Conservation (phyloP, 2,797 vertebrate species). For the Argentina silus region DNA sequence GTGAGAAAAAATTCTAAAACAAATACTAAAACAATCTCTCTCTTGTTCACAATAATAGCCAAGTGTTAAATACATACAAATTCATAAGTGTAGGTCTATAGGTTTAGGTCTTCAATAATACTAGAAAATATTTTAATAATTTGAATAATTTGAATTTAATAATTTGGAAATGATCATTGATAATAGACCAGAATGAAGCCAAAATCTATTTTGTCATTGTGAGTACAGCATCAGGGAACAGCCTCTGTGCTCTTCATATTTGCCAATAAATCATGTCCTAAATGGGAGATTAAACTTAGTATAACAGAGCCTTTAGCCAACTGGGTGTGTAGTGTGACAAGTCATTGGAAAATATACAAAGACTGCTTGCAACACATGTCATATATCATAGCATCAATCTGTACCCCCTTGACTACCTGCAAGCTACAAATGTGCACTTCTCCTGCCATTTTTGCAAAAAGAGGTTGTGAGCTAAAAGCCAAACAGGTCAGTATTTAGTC, state of each 20-base stretch:
- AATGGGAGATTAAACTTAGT: constrained; percentile 74
- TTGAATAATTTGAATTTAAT: background rate
- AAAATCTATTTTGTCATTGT: background rate
- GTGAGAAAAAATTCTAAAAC: background rate
- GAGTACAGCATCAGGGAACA: constrained; percentile 29
- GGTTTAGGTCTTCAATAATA: too few species aligned
- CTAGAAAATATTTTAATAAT: background rate
- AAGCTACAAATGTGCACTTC: constrained; percentile 81
- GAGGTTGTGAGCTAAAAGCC: constrained; percentile 57
- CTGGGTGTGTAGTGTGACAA: constrained; percentile 73
- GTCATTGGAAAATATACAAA: constrained; percentile 79
- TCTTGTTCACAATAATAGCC: background rate
- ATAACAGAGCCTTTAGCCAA: constrained; percentile 74
- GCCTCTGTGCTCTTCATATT: constrained; percentile 26
- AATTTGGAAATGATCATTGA: background rate
- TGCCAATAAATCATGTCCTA: constrained; percentile 69
- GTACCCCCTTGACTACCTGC: constrained; percentile 79
- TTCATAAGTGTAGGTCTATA: background rate
- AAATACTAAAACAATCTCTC: background rate
- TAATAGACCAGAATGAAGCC: background rate
- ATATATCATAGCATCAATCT: constrained; percentile 83
- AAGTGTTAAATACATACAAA: background rate
- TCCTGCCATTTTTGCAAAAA: constrained; percentile 69
- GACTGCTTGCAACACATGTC: constrained; percentile 82
- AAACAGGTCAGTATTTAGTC: constrained; percentile 75